Percentiles rank a stretch among this genome's conserved stretches.
phyloP scores from a whole-genome alignment of 37 sponge, comb jelly and placozoan species.

The Aplysina aerophoba region DNA sequence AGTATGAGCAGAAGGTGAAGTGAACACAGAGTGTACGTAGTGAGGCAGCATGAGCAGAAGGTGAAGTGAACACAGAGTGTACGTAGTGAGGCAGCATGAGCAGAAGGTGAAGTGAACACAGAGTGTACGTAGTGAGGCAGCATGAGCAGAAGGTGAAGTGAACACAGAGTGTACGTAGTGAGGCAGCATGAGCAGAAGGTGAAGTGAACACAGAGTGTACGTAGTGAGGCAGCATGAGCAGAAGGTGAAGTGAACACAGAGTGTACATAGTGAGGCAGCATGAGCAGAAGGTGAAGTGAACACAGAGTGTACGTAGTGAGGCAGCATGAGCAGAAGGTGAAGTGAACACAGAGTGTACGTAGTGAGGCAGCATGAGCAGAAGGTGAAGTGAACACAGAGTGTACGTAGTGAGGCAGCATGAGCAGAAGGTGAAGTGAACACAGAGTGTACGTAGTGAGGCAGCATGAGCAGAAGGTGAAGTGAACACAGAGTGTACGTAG shows the following conservation, averaged over 20 bases:
- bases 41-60: conserved; percentile 54
- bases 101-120: conserved; percentile 25
- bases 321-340: conserved; percentile 54
- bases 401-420: no score
- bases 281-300: conserved; percentile 28
- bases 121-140: no score
- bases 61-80: no score
- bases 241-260: conserved; percentile 29
- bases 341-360: no score
- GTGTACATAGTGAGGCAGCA: no score
- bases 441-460: no score
- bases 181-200: conserved; percentile 57
- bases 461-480: conserved; percentile 48
- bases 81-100: no score
- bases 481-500: no score
- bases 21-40: no score
- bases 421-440: conserved; percentile 32
- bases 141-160: conserved; percentile 39
- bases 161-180: no score
- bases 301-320: no score
- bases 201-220: no score
- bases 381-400: conserved; percentile 26
- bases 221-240: conserved; percentile 59
- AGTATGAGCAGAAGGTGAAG: conserved; percentile 47
- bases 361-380: conserved; percentile 56